phyloP scores from a whole-genome alignment of 2,888 invertebrate genomes.

The Mythimna lalbum region DNA sequence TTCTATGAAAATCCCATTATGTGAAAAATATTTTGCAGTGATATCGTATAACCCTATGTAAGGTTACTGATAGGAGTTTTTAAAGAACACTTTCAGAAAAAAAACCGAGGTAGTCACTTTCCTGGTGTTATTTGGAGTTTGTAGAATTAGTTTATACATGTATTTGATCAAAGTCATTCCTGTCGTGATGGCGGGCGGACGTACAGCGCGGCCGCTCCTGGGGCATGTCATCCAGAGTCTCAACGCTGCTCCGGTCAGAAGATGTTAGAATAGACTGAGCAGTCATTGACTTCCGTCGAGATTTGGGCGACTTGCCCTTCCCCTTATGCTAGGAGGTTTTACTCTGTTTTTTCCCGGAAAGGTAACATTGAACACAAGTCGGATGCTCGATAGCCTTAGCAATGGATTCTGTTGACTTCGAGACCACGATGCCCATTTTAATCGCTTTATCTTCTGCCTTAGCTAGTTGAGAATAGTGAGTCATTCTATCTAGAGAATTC shows the following conservation, averaged over 20 bases:
- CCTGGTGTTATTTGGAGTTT: slow-evolving; percentile 1
- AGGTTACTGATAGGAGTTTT: neutral
- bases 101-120: slow-evolving; percentile 16
- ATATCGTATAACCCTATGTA: neutral
- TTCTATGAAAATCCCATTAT: slow-evolving; percentile 8
- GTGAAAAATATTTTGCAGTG: neutral
- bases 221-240: slow-evolving; percentile 82
- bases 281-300: slow-evolving; percentile 81
- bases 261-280: slow-evolving; percentile 82
- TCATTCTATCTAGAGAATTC: slow-evolving; percentile 87
- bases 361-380: slow-evolving; percentile 94
- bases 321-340: slow-evolving; percentile 93
- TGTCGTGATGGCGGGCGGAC: slow-evolving; percentile 77
- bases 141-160: slow-evolving; percentile 85
- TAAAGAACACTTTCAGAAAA: slow-evolving; percentile 31
- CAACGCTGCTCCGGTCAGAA: slow-evolving; percentile 86
- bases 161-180: slow-evolving; percentile 89
- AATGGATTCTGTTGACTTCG: slow-evolving; percentile 90
- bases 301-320: slow-evolving; percentile 92
- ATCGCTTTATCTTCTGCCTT: slow-evolving; percentile 89
- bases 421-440: slow-evolving; percentile 90
- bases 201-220: slow-evolving; percentile 81
- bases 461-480: slow-evolving; percentile 87
- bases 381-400: slow-evolving; percentile 92
- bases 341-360: slow-evolving; percentile 91